Base-by-base conservation (phyloP, 2,888 invertebrate species). In the Cerastis rubricosa region DNA sequence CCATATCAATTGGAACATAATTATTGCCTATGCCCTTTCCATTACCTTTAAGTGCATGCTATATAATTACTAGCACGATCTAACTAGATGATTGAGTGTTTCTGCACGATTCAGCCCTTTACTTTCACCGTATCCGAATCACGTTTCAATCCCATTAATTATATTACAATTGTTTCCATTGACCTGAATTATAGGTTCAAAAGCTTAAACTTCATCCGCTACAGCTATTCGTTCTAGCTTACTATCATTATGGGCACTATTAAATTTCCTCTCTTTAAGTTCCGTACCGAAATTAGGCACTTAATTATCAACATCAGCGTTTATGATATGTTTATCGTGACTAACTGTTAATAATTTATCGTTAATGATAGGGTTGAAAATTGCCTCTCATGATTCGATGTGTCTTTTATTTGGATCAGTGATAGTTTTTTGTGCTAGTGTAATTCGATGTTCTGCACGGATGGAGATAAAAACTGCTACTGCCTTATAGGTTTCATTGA, bases 291-390 rank as follows among this genome's bases (percentile, higher is more conserved):
- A 70, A 84, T 81, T 85, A 87, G 76, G 74, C 67, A 73, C 69
- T 81, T 84, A 81, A 78, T 81, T 81, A 84, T 70, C 76, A 76
- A 78, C 81, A 82, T 85, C 80, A 77, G 73, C 78, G 78, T 77
- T 81, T 81, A 79, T 78, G 71, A 80, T 88, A 80, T 84, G 78
- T 82, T 85, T 84, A 84, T 88, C 87, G 89, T 85, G 87, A 85
- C 84, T 87, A 81, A 83, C 82, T 87, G 81, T 86, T 80, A 68
- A 83, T 84, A 86, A 83, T 83, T 74, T 84, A 75, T 77, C 75
- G 66, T 80, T 87, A 85, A 88, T 88, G 40, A 78, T 77, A 88
- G 49, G 65, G 64, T 85, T 75, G 2, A 64, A 68, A 61, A 72
- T 78, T 78, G 45, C 72, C 67, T 80, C 64, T 80, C 65, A 43